A percentile compares a stretch with the other conserved stretches of the same genome.
phyloP scores from a whole-genome alignment of 37 sponge, comb jelly and placozoan species.

The Hormiphora californensis region DNA sequence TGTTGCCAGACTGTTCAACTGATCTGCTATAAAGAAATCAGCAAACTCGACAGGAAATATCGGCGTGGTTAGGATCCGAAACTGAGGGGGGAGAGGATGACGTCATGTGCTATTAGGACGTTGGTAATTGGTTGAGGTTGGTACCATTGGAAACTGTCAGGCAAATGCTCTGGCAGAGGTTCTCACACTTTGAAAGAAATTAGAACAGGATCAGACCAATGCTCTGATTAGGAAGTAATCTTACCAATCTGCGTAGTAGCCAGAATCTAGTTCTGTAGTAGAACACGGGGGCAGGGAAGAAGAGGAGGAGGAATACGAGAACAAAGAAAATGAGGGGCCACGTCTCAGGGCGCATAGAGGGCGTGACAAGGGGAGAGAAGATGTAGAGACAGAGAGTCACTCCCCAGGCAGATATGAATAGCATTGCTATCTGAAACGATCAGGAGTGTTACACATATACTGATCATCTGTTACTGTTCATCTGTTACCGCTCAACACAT shows the following conservation, averaged over 20 bases:
- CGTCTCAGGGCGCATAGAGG: conserved; percentile 33
- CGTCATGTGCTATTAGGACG: too few relatives aligned
- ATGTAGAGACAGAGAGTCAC: conserved; percentile 50
- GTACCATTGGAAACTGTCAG: neutral
- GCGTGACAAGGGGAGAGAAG: conserved; percentile 51
- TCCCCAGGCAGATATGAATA: conserved; percentile 52
- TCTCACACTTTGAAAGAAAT: neutral
- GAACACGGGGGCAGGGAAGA: conserved; percentile 38
- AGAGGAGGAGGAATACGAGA: conserved; percentile 1
- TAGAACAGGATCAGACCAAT: neutral
- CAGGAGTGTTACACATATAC: neutral
- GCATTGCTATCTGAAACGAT: neutral
- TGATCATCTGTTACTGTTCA: neutral
- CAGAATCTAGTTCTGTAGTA: conserved; percentile 43
- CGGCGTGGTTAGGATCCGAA: conserved; percentile 78
- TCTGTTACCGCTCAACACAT: neutral
- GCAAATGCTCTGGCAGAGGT: neutral
- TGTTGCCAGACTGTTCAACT: conserved; percentile 82
- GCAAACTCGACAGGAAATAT: conserved; percentile 71
- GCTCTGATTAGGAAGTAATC: neutral
- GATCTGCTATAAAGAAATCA: conserved; percentile 96
- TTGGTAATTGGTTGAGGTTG: too few relatives aligned
- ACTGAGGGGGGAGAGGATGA: conserved; percentile 20
- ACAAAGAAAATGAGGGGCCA: conserved; percentile 49
- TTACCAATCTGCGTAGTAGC: conserved; percentile 29